Conservation (phyloP, 23 tunicate species). For the Diplosoma virens region DNA sequence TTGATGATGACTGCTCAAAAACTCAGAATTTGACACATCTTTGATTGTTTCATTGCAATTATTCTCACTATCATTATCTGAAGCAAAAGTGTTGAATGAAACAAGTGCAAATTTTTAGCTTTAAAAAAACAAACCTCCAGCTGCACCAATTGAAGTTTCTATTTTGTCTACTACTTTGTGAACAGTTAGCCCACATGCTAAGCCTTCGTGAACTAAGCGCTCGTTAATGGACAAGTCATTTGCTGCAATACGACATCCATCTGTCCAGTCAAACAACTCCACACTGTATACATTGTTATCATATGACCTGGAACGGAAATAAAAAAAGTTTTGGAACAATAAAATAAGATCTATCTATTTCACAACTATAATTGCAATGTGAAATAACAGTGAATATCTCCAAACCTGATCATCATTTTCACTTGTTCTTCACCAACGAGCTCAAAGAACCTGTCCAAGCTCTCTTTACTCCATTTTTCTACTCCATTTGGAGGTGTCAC, state of each 20-base stretch:
- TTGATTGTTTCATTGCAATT: no score
- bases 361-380: no score
- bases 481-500: background rate
- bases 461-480: constrained; percentile 29
- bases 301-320: constrained; percentile 15
- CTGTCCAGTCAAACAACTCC: constrained; percentile 34
- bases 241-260: background rate
- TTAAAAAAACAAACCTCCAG: no score
- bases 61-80: no score
- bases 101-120: no score
- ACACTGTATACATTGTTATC: constrained; percentile 21
- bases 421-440: constrained; percentile 24
- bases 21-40: no score
- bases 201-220: constrained; percentile 46
- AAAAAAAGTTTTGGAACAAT: no score
- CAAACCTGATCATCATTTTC: constrained; percentile 26
- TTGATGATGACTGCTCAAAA: background rate
- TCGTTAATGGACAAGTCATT: constrained; percentile 34
- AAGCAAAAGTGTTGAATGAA: no score
- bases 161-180: constrained; percentile 13
- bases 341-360: no score
- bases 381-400: background rate
- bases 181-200: constrained; percentile 35
- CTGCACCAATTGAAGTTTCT: background rate
- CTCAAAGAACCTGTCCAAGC: constrained; percentile 34